Percentiles rank a stretch among this genome's conserved stretches.
phyloP scores from a whole-genome alignment of 1,140 invertebrate genomes.

The Drosophila lowei region DNA sequence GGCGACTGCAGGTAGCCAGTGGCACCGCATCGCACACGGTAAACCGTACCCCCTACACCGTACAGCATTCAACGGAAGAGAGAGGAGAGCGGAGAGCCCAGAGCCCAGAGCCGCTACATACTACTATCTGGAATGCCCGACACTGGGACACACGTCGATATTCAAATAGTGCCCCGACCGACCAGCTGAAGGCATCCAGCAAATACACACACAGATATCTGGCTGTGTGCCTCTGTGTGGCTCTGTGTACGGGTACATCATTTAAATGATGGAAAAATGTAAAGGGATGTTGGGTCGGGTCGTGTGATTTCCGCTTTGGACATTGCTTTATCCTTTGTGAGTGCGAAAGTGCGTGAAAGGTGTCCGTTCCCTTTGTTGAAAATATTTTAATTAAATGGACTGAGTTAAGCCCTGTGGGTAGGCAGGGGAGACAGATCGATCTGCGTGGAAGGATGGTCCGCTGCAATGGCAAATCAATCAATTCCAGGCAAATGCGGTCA shows the following conservation, averaged over 20 bases:
- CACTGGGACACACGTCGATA: slow-evolving; percentile 67
- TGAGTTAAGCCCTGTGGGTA: slow-evolving; percentile 44
- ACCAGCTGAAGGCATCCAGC: slow-evolving; percentile 26
- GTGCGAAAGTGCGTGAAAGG: slow-evolving; percentile 40
- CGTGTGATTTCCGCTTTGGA: slow-evolving; percentile 72
- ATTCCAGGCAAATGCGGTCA: slow-evolving; percentile 46
- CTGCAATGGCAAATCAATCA: slow-evolving; percentile 41
- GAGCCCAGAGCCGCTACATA: neutral
- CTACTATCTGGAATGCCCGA: slow-evolving; percentile 31
- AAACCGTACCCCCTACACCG: no score
- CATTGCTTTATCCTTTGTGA: slow-evolving; percentile 57
- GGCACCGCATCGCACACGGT: neutral
- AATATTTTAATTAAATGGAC: slow-evolving; percentile 51
- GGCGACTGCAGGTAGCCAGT: slow-evolving; percentile 16
- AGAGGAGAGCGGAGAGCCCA: no score
- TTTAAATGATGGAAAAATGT: slow-evolving; percentile 64
- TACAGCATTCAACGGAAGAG: no score
- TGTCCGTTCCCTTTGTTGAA: slow-evolving; percentile 43
- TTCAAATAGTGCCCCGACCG: slow-evolving; percentile 57
- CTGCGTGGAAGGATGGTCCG: slow-evolving; percentile 6
- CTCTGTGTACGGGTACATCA: slow-evolving; percentile 19
- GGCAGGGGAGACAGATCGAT: neutral
- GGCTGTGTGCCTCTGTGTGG: no score
- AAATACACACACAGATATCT: slow-evolving; percentile 12
- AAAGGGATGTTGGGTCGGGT: slow-evolving; percentile 57